Conservation (phyloP, 2,113 vertebrate species). For the Pelecanus crispus region DNA sequence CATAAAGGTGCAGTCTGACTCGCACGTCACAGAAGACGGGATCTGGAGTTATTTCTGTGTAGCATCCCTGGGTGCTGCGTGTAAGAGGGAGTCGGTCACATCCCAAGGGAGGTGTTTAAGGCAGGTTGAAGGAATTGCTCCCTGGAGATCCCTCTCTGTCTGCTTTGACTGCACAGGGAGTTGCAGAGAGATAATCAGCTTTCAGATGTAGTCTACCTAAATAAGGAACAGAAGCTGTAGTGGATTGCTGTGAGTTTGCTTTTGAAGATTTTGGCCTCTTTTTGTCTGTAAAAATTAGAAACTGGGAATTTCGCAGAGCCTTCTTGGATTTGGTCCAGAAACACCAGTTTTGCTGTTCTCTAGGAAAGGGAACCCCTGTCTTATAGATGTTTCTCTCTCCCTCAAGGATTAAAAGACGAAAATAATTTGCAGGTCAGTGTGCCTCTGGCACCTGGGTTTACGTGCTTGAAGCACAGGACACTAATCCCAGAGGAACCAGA, state of each 20-base stretch:
- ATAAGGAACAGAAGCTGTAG: neutral
- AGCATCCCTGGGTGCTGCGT: neutral
- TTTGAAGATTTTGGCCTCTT: neutral
- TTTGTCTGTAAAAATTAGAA: neutral
- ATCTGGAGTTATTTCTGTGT: neutral
- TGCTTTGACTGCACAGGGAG: neutral
- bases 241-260: neutral
- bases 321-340: neutral
- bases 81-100: neutral
- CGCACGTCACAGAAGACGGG: fast-evolving
- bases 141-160: neutral
- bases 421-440: neutral
- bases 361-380: neutral
- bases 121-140: neutral
- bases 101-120: neutral
- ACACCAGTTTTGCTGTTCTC: neutral
- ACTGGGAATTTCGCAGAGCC: neutral
- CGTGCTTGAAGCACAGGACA: neutral
- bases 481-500: neutral
- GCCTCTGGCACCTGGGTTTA: neutral
- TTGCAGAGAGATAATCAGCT: conserved; percentile 14
- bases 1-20: neutral
- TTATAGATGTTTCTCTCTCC: neutral
- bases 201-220: neutral
- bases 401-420: neutral